Base-by-base conservation (phyloP, 2,888 invertebrate genomes). In the Orthosia gracilis region DNA sequence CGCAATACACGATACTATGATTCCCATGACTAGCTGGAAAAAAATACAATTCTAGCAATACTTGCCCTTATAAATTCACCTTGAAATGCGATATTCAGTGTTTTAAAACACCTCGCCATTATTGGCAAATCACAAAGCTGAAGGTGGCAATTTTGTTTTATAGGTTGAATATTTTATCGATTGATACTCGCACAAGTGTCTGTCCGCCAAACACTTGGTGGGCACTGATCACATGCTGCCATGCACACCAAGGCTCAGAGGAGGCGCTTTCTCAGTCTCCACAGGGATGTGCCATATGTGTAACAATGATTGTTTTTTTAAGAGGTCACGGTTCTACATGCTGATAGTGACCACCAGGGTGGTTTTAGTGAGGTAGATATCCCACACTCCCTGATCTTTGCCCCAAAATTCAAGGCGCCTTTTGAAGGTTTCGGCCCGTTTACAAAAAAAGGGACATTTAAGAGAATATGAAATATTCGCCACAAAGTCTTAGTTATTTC, bases 11-110 rank as follows among this genome's bases (percentile, higher is more conserved):
- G 26, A 7, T 47, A 23, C 17, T 57, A 31, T 2, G 2, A n/a
- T 80, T 78, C 69, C 50, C 77, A 82, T 15, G 76, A n/a, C 7
- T 59, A 26, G 23, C 58, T 49, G 15, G 5, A 63, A 81, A 62
- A 74, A 78, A 77, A 57, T 9, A 47, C 4, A 5, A 12, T 57
- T 76, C 65, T 49, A 26, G 17, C 4, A 65, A 58, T 62, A 23
- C n/a, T n/a, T 15, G 3, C 13, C 57, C 2, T 15, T 40, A 40
- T 15, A 47, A 54, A 59, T 57, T 78, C 52, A 79, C 80, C 54
- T 80, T 79, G 68, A 66, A 57, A 57, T n/a, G 15, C 15, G 18
- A 64, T 50, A 17, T 52, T n/a, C 45, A 23, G 13, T 64, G 50
- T 71, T 71, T 62, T 50, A 52, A 21, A 50, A 73, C n/a, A 78